Conservation (phyloP, 1,140 invertebrate genomes). For the Dinothrombium tinctorium region DNA sequence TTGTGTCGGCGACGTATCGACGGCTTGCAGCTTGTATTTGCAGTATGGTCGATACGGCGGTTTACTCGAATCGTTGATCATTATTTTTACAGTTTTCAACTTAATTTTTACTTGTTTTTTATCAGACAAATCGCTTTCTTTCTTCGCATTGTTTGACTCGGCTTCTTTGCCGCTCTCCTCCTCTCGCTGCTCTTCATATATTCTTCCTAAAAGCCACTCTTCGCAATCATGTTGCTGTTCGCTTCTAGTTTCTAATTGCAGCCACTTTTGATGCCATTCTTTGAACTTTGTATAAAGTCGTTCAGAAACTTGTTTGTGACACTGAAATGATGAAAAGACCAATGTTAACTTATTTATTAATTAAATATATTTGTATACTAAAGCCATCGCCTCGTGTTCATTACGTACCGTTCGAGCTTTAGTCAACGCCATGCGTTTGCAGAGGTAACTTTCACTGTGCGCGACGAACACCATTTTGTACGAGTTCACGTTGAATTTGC, state of each 20-base stretch:
- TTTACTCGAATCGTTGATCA: neutral
- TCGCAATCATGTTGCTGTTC: conserved; percentile 26
- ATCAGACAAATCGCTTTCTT: neutral
- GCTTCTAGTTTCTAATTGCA: conserved; percentile 33
- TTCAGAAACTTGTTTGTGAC: conserved; percentile 42
- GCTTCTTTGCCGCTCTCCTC: neutral
- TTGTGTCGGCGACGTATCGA: too few relatives aligned
- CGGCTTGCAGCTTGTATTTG: conserved; percentile 6
- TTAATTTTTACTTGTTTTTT: neutral
- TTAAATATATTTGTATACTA: neutral
- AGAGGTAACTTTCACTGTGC: conserved; percentile 51
- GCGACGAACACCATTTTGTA: conserved; percentile 52
- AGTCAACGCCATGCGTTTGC: conserved; percentile 43
- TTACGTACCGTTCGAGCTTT: conserved; percentile 42
- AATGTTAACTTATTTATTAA: neutral
- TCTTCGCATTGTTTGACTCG: neutral
- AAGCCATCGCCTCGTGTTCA: neutral
- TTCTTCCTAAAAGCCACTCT: conserved; percentile 11
- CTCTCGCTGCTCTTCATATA: neutral
- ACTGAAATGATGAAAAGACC: conserved; percentile 25
- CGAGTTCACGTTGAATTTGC: conserved; percentile 41
- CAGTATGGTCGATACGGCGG: neutral
- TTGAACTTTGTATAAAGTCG: conserved; percentile 36
- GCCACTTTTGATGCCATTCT: conserved; percentile 41
- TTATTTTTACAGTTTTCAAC: neutral